Percentiles rank a stretch among this genome's conserved stretches.
phyloP scores from a whole-genome alignment of 2,797 vertebrate species.

The Spatula versicolor region DNA sequence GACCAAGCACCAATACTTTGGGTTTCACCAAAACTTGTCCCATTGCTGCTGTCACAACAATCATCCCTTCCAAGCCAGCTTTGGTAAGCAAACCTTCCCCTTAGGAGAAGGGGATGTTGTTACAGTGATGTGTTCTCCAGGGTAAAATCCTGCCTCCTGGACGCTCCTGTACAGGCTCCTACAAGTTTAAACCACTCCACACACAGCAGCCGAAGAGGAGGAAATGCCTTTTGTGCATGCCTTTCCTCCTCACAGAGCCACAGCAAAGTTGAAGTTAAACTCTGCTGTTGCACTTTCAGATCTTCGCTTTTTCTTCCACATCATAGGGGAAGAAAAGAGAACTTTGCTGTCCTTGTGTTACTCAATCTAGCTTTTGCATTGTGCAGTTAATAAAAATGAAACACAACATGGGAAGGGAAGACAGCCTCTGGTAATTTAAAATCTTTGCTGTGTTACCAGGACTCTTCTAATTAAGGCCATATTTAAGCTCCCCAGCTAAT shows the following conservation, averaged over 20 bases:
- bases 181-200: not conserved
- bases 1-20: not conserved
- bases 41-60: not conserved
- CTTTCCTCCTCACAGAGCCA: not conserved
- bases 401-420: not conserved
- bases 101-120: not conserved
- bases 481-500: not conserved
- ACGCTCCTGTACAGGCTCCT: not conserved
- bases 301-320: not conserved
- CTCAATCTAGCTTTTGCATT: not conserved
- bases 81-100: not conserved
- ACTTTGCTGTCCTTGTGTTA: not conserved
- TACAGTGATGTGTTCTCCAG: not conserved
- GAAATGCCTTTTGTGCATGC: accelerated
- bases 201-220: accelerated
- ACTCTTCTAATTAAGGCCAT: not conserved
- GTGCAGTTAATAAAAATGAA: not conserved
- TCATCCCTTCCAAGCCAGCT: not conserved
- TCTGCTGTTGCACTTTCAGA: not conserved
- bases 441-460: not conserved
- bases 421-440: not conserved
- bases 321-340: not conserved
- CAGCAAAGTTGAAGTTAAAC: not conserved
- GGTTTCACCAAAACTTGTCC: not conserved
- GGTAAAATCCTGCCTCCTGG: not conserved